Conservation (phyloP, 2,797 vertebrate genomes). For the Pseudochirops corinnae region DNA sequence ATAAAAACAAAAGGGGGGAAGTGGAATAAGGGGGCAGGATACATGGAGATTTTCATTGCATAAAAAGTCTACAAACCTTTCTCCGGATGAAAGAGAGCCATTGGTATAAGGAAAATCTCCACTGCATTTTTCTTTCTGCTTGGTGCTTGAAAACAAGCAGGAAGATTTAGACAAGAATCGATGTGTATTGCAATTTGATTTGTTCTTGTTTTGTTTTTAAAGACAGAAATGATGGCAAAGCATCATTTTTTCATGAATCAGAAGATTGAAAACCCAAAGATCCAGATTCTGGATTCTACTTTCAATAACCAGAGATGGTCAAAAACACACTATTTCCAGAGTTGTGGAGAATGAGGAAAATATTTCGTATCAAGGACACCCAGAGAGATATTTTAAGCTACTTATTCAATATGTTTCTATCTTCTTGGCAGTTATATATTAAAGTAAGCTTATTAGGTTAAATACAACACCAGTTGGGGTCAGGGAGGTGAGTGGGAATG, state of each 20-base stretch:
- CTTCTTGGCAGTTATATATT: background rate
- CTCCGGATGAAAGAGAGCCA: background rate
- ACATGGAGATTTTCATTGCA: background rate
- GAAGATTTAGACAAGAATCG: background rate
- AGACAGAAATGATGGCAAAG: background rate
- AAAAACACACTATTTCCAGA: background rate
- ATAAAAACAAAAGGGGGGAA: background rate
- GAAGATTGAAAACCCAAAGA: background rate
- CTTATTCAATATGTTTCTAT: background rate
- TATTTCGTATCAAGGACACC: background rate
- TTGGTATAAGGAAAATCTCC: background rate
- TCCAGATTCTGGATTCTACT: background rate
- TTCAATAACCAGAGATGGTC: background rate
- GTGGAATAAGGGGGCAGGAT: background rate
- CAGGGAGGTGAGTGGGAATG: background rate
- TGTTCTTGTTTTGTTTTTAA: background rate
- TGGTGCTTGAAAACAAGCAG: background rate
- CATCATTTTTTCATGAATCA: background rate
- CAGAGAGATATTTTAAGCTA: background rate
- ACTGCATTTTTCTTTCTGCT: background rate
- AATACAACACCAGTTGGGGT: background rate
- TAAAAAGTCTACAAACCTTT: background rate
- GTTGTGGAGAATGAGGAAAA: background rate
- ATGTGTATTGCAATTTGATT: background rate
- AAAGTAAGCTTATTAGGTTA: background rate